Evolutionary conservation across 92 coral and sea anemone species (phyloP).

Genomic region (Isaurus tuberculatus): DNA sequence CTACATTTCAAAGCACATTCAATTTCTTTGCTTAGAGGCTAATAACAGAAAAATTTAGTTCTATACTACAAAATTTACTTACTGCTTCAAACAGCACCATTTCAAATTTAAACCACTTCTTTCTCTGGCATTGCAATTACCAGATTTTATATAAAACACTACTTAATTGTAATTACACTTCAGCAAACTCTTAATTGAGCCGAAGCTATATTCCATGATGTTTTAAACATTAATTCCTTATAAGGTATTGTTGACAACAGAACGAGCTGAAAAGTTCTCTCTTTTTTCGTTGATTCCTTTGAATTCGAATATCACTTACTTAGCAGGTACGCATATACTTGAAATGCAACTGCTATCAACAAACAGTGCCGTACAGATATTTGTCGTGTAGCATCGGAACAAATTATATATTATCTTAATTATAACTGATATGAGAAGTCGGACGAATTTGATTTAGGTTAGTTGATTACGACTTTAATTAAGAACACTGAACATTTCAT

Average conservation of each 20-base stretch:
- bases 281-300: neutral
- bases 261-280: neutral
- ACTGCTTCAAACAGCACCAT: neutral
- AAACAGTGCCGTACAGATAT: neutral
- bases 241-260: constrained; percentile 15
- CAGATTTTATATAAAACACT: neutral
- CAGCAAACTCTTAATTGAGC: neutral
- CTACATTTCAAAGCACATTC: too few relatives aligned
- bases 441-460: too few relatives aligned
- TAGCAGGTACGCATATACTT: neutral
- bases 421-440: neutral
- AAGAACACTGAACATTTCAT: neutral
- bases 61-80: too few relatives aligned
- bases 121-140: neutral
- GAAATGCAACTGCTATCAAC: neutral
- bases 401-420: neutral
- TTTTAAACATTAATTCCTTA: neutral
- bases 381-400: neutral
- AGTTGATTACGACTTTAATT: neutral
- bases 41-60: too few relatives aligned
- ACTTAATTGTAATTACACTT: neutral
- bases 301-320: neutral
- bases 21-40: too few relatives aligned
- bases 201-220: neutral
- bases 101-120: neutral